phyloP scores from a whole-genome alignment of 2,888 invertebrate species.

The Chironomus tentans region DNA sequence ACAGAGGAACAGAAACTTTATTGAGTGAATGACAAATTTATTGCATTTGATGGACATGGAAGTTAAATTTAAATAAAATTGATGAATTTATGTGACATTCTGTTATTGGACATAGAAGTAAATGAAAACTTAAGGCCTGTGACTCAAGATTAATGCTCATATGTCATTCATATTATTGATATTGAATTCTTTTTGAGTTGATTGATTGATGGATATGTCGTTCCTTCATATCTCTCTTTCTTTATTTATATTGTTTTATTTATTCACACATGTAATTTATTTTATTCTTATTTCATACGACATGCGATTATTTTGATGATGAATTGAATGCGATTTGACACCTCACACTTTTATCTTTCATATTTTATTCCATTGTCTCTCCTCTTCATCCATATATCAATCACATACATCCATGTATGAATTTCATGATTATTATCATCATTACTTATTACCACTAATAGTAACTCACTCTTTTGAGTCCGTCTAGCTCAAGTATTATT shows the following conservation, averaged over 20 bases:
- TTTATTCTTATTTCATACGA: background rate
- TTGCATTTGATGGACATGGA: background rate
- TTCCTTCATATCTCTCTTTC: background rate
- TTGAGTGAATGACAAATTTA: background rate
- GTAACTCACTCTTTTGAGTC: background rate
- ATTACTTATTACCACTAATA: background rate
- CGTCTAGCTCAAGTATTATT: background rate
- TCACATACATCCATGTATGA: too few relatives aligned
- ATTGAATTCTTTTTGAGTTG: background rate
- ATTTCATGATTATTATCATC: too few relatives aligned
- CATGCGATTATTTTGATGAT: background rate
- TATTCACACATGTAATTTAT: background rate
- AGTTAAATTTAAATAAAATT: background rate
- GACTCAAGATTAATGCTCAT: background rate
- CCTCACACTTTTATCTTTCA: constrained; percentile 6
- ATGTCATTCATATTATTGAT: background rate
- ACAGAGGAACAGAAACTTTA: background rate
- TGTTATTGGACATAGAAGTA: background rate
- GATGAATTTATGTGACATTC: background rate
- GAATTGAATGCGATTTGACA: constrained; percentile 23
- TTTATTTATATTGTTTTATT: background rate
- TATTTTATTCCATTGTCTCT: background rate
- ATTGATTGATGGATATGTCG: background rate
- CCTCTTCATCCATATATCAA: too few relatives aligned
- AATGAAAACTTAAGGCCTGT: background rate